Evolutionary conservation across 2,113 vertebrate species (phyloP).

Genomic region (Pelmatolapia mariae): DNA sequence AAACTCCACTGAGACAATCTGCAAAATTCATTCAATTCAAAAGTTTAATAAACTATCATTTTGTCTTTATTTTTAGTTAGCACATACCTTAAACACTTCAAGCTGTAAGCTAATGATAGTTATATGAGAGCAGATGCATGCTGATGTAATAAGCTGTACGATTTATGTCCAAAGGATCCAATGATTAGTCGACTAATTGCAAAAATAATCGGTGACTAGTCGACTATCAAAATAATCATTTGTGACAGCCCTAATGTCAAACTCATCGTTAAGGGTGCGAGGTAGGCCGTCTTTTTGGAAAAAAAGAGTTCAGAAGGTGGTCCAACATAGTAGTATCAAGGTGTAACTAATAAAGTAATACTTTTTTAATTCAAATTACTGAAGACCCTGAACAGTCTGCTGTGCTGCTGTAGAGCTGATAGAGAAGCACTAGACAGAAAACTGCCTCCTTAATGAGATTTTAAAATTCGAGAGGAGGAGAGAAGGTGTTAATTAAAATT

Average conservation of each 20-base stretch:
- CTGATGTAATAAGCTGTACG: background rate
- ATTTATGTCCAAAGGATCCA: accelerated
- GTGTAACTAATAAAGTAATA: background rate
- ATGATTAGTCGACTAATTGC: background rate
- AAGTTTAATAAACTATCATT: background rate
- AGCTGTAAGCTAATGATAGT: background rate
- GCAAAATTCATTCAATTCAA: accelerated
- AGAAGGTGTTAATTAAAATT: constrained; percentile 13
- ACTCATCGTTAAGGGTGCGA: accelerated
- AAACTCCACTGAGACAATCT: accelerated
- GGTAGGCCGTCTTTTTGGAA: background rate
- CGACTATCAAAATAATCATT: background rate
- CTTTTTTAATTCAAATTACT: background rate
- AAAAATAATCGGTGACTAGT: background rate
- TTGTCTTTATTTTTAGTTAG: background rate
- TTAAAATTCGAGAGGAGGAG: background rate
- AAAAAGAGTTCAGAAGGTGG: background rate
- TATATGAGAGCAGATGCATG: background rate
- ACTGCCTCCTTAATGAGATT: background rate
- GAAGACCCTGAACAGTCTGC: background rate
- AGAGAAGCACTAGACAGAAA: background rate
- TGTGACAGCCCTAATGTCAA: background rate
- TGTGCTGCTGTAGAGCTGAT: background rate
- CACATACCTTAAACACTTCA: background rate
- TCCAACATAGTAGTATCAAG: background rate